Conservation (phyloP, 2,113 vertebrate genomes). For the Plecotus auritus region DNA sequence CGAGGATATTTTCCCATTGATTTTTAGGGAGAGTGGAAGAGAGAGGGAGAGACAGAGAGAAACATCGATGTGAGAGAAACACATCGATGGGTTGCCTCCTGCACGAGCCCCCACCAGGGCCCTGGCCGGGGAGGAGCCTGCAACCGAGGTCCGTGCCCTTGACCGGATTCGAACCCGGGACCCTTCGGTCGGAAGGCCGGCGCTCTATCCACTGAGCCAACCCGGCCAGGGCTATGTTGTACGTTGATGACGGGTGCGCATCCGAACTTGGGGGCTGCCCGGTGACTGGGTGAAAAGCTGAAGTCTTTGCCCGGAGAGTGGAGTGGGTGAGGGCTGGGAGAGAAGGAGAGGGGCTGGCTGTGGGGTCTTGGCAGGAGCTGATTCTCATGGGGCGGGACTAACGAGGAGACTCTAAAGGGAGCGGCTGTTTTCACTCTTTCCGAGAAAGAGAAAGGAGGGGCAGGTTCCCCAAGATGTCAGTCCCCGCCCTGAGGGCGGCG, state of each 20-base stretch:
- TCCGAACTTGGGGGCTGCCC: background rate
- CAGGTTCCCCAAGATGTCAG: background rate
- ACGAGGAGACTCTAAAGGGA: background rate
- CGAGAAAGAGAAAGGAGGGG: background rate
- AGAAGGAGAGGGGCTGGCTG: background rate
- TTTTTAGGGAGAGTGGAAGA: too few relatives aligned
- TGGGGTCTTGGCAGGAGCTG: background rate
- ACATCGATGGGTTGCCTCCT: too few relatives aligned
- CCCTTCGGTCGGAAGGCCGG: too few relatives aligned
- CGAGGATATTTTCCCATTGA: too few relatives aligned
- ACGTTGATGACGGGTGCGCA: rapidly evolving
- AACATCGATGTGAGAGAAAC: too few relatives aligned
- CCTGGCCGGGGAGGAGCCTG: too few relatives aligned
- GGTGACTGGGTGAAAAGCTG: background rate
- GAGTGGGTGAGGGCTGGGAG: background rate
- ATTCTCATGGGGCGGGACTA: background rate
- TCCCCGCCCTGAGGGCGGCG: background rate
- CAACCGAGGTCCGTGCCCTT: too few relatives aligned
- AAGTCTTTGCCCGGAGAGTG: background rate
- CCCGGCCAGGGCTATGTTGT: too few relatives aligned
- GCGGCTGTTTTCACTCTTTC: background rate
- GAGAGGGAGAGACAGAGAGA: too few relatives aligned
- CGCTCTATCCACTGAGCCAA: too few relatives aligned
- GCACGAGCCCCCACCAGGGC: too few relatives aligned
- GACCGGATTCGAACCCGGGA: too few relatives aligned